phyloP scores from a whole-genome alignment of 2,888 invertebrate genomes.

The Lamproptera curius region DNA sequence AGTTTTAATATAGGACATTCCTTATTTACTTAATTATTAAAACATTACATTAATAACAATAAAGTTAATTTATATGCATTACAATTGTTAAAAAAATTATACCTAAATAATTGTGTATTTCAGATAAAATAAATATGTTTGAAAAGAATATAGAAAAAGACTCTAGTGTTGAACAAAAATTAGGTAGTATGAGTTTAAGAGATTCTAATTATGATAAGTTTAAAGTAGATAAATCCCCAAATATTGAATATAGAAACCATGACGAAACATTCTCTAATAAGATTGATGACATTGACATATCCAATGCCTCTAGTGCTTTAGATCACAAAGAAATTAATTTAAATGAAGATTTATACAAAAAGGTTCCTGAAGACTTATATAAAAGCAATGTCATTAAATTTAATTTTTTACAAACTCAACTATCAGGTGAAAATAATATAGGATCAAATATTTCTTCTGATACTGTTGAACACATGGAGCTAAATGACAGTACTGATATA shows the following conservation, averaged over 20 bases:
- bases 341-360: slow-evolving; percentile 35
- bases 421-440: slow-evolving; percentile 41
- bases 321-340: slow-evolving; percentile 31
- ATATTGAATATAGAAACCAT: slow-evolving; percentile 24
- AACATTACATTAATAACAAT: background rate
- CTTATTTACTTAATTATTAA: too few species aligned
- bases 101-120: slow-evolving; percentile 28
- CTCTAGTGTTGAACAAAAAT: slow-evolving; percentile 49
- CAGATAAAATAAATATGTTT: slow-evolving; percentile 74
- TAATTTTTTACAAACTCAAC: slow-evolving; percentile 66
- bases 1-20: too few species aligned
- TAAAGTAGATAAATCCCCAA: slow-evolving; percentile 42
- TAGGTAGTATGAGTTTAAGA: slow-evolving; percentile 56
- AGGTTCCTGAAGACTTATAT: slow-evolving; percentile 50
- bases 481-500: slow-evolving; percentile 36
- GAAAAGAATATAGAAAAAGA: slow-evolving; percentile 64
- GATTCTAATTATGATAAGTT: slow-evolving; percentile 43
- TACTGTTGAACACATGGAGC: slow-evolving; percentile 33
- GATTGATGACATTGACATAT: slow-evolving; percentile 15
- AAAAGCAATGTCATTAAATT: slow-evolving; percentile 62
- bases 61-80: background rate
- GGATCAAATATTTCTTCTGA: slow-evolving; percentile 36
- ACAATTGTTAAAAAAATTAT: background rate
- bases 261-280: slow-evolving; percentile 5
- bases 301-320: slow-evolving; percentile 15